Conservation (phyloP, 2,888 invertebrate genomes). For the Meiosimyza platycephala region DNA sequence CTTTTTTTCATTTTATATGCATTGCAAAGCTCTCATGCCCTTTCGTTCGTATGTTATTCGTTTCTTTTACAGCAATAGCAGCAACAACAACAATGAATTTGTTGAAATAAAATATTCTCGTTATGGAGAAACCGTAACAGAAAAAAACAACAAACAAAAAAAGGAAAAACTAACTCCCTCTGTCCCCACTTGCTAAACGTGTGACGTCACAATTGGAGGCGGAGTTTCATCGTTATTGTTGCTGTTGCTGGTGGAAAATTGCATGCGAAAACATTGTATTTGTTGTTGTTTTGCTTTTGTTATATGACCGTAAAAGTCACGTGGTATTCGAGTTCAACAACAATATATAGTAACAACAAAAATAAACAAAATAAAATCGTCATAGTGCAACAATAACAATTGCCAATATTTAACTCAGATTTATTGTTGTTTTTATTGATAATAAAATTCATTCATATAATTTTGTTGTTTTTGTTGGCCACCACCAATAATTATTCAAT, state of each 20-base stretch:
- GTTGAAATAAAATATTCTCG: slow-evolving; percentile 4
- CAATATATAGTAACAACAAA: neutral
- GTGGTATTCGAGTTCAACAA: slow-evolving; percentile 12
- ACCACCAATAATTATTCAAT: no score
- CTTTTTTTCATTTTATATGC: neutral
- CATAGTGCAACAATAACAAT: neutral
- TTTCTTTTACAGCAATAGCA: neutral
- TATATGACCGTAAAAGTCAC: slow-evolving; percentile 17
- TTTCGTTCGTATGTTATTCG: slow-evolving; percentile 6
- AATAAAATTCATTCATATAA: no score
- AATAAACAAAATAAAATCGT: neutral
- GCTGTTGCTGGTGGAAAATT: neutral
- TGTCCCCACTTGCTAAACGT: neutral
- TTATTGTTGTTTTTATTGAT: no score
- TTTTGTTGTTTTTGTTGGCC: no score
- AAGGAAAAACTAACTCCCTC: neutral
- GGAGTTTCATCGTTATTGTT: slow-evolving; percentile 7
- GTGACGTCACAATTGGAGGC: slow-evolving; percentile 29
- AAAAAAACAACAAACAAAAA: no score
- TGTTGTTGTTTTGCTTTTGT: slow-evolving; percentile 16
- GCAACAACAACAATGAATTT: neutral
- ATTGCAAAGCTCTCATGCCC: neutral
- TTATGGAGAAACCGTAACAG: neutral
- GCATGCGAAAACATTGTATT: slow-evolving; percentile 1
- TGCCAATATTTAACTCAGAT: no score